phyloP scores from a whole-genome alignment of 2,888 invertebrate genomes.

The Electrophaes corylata region DNA sequence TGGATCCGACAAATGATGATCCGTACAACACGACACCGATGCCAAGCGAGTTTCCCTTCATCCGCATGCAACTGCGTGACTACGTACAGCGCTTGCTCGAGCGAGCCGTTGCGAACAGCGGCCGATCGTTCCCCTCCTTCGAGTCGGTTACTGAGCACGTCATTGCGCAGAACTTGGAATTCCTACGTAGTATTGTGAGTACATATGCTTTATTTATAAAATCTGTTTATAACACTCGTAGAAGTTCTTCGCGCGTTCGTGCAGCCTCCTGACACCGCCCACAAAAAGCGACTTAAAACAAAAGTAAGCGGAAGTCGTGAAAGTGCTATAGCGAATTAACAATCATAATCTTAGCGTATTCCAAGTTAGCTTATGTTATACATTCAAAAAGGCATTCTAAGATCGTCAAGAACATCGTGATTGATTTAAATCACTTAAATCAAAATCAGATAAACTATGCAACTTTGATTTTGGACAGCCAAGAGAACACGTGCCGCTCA shows the following conservation, averaged over 20 bases:
- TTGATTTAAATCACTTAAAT: background rate
- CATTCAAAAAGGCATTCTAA: background rate
- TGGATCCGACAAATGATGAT: conserved; percentile 45
- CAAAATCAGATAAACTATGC: conserved; percentile 3
- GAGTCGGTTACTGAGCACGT: conserved; percentile 49
- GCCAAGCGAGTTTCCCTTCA: conserved; percentile 53
- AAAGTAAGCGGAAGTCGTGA: background rate
- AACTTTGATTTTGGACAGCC: conserved; percentile 12
- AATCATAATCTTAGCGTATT: background rate
- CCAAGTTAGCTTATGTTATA: background rate
- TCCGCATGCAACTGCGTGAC: conserved; percentile 54
- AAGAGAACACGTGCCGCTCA: conserved; percentile 7
- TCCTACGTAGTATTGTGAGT: conserved; percentile 56
- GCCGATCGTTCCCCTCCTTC: conserved; percentile 40
- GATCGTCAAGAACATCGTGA: background rate
- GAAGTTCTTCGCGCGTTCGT: background rate
- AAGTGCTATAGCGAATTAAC: background rate
- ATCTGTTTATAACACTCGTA: background rate
- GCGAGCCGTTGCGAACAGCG: conserved; percentile 38
- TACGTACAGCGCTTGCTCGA: conserved; percentile 50
- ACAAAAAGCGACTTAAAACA: background rate
- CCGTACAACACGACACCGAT: conserved; percentile 46
- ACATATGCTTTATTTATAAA: background rate
- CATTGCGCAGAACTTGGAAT: conserved; percentile 45
- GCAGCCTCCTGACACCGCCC: background rate